Evolutionary conservation across 2,797 vertebrate genomes (phyloP).

Genomic region (Alouatta caraya): DNA sequence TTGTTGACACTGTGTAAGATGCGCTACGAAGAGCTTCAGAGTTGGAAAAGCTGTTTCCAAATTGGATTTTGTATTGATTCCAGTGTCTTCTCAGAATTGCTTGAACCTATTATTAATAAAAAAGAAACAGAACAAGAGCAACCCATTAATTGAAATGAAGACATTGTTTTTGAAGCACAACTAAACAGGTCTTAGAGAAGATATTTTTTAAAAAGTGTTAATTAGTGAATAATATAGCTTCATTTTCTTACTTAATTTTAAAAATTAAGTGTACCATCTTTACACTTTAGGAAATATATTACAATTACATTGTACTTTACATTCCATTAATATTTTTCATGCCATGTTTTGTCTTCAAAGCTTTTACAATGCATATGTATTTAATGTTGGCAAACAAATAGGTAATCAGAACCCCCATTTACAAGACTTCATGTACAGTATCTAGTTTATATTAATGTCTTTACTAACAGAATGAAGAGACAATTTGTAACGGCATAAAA

Average conservation of each 20-base stretch:
- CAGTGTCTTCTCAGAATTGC: slow-evolving; percentile 94
- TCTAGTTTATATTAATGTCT: background rate
- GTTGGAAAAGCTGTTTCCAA: slow-evolving; percentile 92
- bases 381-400: background rate
- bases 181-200: background rate
- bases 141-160: background rate
- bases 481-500: background rate
- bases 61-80: slow-evolving; percentile 97
- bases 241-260: background rate
- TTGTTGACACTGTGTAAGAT: slow-evolving; percentile 87
- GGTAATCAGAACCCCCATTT: background rate
- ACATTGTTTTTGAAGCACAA: background rate
- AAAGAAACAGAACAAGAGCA: slow-evolving; percentile 2
- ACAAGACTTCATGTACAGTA: background rate
- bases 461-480: background rate
- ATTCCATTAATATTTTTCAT: background rate
- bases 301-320: background rate
- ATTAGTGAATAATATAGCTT: background rate
- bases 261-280: background rate
- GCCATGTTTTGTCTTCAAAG: background rate
- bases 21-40: slow-evolving; percentile 90
- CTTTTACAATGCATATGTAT: background rate
- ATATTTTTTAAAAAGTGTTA: background rate
- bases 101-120: slow-evolving; percentile 90
- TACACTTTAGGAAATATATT: background rate